A percentile compares a stretch with the other conserved stretches of the same genome.
Evolutionary conservation across 2,113 vertebrate genomes (phyloP).

Genomic region (Mesembrinibis cayennensis): DNA sequence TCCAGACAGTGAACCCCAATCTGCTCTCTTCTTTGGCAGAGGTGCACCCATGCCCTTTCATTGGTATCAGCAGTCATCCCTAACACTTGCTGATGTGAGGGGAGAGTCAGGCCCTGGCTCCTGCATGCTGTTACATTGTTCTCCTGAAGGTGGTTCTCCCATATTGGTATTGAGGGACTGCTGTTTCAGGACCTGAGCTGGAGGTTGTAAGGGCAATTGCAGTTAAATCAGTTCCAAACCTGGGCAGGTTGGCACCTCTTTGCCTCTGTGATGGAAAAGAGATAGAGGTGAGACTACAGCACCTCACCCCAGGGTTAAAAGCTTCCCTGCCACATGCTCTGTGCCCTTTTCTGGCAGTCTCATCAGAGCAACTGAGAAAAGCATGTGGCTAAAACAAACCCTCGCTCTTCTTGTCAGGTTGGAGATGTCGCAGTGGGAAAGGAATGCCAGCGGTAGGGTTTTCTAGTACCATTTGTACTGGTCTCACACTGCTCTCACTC

Average conservation of each 20-base stretch:
- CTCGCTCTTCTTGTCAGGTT: not conserved
- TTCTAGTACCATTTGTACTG: not conserved
- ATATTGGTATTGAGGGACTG: not conserved
- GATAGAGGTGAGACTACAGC: not conserved
- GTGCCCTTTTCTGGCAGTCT: not conserved
- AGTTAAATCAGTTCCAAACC: not conserved
- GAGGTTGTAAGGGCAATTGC: not conserved
- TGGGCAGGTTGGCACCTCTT: not conserved
- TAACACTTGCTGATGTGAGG: not conserved
- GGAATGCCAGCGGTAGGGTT: not conserved
- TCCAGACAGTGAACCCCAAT: not conserved
- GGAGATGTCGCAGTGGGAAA: not conserved
- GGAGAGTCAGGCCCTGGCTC: not conserved
- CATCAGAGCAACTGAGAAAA: not conserved
- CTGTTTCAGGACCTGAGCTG: not conserved
- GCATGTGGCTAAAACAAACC: not conserved
- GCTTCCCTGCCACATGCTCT: not conserved
- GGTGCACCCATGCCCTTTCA: not conserved
- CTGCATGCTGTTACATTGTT: not conserved
- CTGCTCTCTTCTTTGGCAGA: not conserved
- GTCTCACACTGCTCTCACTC: not conserved
- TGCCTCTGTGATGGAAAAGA: not conserved
- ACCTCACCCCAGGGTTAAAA: not conserved
- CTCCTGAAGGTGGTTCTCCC: conserved; percentile 12
- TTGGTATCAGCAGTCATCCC: not conserved